Base-by-base conservation (phyloP, 2,113 vertebrate species). In the Calypte anna region DNA sequence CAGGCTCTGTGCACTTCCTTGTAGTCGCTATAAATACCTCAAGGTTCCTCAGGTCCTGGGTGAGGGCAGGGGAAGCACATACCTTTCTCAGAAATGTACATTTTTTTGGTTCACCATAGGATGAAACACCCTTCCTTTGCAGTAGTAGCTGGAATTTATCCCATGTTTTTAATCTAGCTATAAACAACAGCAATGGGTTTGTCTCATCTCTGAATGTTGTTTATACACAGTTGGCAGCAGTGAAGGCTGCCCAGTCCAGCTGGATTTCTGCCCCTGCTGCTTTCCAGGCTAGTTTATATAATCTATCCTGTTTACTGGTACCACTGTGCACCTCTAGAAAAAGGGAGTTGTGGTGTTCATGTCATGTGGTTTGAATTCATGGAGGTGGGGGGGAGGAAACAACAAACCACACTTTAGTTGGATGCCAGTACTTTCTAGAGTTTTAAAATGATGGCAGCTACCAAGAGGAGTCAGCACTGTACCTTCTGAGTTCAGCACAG, bases 51-150 rank as follows among this genome's bases (percentile, higher is more conserved):
- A 38, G 43, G 18, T 70, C 69, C 44, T 54, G 50, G 58, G 36
- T 3, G 11, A 36, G 51, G 14, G 0, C 0, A 78, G 21, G 28
- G 72, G 28, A 93, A 91, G 53, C 21, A 4, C 61, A 75, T 61
- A 36, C 27, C 62, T 94, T 80, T 73, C 77, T 93, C n/a, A 84
- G 23, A 91, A 68, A 59, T 1, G 4, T 38, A 14, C 66, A 48
- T 92, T 73, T 66, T 66, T 50, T 64, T 72, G 61, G 33, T 58
- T 78, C 73, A 25, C 46, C 1, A 0, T 54, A 79, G 0, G 1
- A 6, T 46, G 53, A 82, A 90, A 94, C 88, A 72, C 75, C 79
- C 90, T 93, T 96, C 88, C 90, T 61, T 82, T 79, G 57, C 76
- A 75, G 63, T 46, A 64, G 44, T 6, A 44, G 15, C 33, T 95